These are phyloP conservation scores for Raja brachyura DNA, from an alignment of 2,113 vertebrate genomes.

Conservation along the genomic window DNA sequence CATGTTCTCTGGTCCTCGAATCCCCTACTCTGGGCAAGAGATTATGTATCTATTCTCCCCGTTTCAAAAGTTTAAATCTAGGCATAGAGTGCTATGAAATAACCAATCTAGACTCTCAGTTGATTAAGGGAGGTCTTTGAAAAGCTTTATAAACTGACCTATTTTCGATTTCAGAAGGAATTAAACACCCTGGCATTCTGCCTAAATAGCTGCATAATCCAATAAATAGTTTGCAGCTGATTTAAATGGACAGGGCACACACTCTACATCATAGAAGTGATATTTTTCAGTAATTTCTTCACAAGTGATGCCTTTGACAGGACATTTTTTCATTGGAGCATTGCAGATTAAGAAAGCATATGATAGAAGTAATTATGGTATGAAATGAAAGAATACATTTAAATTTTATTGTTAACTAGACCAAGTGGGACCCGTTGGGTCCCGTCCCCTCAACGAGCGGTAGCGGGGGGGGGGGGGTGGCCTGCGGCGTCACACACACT, in stretches of 20 bases:
- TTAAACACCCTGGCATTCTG: neutral
- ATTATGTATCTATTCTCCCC: neutral
- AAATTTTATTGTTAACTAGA: no score
- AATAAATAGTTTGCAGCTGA: neutral
- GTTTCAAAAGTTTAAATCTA: neutral
- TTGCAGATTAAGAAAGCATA: no score
- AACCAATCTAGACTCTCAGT: neutral
- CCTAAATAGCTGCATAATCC: neutral
- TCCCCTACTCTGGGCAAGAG: no score
- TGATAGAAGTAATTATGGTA: neutral
- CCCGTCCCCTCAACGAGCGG: no score
- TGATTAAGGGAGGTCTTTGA: neutral
- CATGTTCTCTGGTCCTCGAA: no score
- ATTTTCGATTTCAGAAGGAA: neutral
- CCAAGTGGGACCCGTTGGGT: no score
- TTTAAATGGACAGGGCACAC: neutral
- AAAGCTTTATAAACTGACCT: conserved; percentile 1
- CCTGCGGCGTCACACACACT: no score
- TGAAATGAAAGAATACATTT: neutral
- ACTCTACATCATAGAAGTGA: no score
- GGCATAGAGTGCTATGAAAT: neutral
- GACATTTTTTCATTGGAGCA: neutral
- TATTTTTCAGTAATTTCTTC: no score
- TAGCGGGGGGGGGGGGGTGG: no score
- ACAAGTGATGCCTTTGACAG: neutral